Conservation (phyloP, 2,797 vertebrate species). For the Zenarchopterus dispar region DNA sequence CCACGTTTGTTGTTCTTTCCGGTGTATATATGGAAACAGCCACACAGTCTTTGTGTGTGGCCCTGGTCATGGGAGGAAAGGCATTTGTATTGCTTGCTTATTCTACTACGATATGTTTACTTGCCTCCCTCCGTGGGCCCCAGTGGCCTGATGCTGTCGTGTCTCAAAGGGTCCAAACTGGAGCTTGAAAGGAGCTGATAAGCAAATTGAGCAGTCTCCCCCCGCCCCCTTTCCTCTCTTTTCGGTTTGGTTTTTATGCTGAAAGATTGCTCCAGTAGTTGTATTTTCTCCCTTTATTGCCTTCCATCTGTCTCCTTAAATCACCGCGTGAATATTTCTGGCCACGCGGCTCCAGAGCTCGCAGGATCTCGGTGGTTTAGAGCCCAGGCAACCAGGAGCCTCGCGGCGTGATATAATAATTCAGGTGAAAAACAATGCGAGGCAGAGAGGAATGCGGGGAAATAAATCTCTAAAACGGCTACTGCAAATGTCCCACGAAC, state of each 20-base stretch:
- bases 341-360: background rate
- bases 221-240: conserved; percentile 22
- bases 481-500: conserved; percentile 41
- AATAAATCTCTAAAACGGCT: conserved; percentile 43
- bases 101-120: conserved; percentile 68
- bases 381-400: conserved; percentile 21
- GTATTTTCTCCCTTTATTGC: conserved; percentile 15
- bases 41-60: conserved; percentile 56
- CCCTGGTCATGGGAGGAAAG: conserved; percentile 63
- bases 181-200: conserved; percentile 59
- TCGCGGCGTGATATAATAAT: conserved; percentile 30
- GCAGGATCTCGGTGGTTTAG: background rate
- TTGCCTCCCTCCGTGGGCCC: conserved; percentile 47
- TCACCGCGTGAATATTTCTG: conserved; percentile 19
- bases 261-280: conserved; percentile 33
- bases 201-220: conserved; percentile 37
- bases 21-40: conserved; percentile 32
- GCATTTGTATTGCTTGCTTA: conserved; percentile 64
- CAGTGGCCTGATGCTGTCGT: conserved; percentile 62
- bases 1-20: conserved; percentile 43
- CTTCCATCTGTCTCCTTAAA: background rate
- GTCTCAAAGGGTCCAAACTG: conserved; percentile 60
- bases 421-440: conserved; percentile 39
- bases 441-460: conserved; percentile 15
- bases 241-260: conserved; percentile 3